Conservation (phyloP, 2,888 invertebrate species). For the Synanthedon tipuliformis region DNA sequence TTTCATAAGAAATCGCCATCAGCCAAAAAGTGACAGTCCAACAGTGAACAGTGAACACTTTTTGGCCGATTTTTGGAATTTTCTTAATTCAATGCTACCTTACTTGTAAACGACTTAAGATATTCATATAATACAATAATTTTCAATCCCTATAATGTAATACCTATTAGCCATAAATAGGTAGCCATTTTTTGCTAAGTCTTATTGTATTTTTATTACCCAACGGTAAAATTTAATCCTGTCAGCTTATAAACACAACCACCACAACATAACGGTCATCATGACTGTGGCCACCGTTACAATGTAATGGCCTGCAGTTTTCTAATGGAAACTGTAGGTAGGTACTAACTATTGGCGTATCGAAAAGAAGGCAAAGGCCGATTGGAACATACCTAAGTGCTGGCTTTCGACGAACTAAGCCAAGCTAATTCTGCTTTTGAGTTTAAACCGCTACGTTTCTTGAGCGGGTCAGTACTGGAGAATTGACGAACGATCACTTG, state of each 20-base stretch:
- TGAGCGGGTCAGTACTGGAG: background rate
- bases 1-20: too few species aligned
- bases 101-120: too few species aligned
- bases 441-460: background rate
- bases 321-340: slow-evolving; percentile 8
- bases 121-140: too few species aligned
- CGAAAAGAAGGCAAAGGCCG: background rate
- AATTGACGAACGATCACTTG: background rate
- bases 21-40: too few species aligned
- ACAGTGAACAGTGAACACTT: too few species aligned
- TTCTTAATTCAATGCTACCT: too few species aligned
- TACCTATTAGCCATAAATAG: too few species aligned
- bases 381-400: background rate
- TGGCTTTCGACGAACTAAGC: background rate
- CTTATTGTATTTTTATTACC: too few species aligned
- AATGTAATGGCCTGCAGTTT: slow-evolving; percentile 12
- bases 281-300: slow-evolving; percentile 9
- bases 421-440: background rate
- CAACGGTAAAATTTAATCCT: background rate
- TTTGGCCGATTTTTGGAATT: too few species aligned
- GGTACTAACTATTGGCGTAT: slow-evolving; percentile 9
- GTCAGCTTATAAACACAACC: background rate
- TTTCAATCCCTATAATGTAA: too few species aligned
- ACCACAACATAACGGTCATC: slow-evolving; percentile 4
- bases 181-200: too few species aligned